Percentiles rank a stretch among this genome's conserved stretches.
These are phyloP conservation scores for Ptiloglossa arizonensis DNA, from an alignment of 1,140 invertebrate species.

Conservation along the genomic window DNA sequence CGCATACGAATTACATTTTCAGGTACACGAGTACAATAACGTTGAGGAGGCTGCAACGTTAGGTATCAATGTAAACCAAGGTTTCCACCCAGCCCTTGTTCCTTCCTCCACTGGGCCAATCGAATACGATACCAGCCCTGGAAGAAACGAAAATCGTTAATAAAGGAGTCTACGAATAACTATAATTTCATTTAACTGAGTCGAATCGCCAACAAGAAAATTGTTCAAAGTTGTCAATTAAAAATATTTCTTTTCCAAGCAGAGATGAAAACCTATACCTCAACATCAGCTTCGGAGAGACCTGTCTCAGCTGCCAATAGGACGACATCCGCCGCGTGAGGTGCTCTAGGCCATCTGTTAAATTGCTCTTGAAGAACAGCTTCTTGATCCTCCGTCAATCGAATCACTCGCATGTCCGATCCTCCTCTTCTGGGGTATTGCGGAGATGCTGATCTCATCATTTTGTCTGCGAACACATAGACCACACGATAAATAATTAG, in stretches of 20 bases:
- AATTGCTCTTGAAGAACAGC: slow-evolving; percentile 81
- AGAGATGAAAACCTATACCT: slow-evolving; percentile 69
- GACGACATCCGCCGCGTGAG: slow-evolving; percentile 81
- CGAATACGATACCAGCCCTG: slow-evolving; percentile 81
- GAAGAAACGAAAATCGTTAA: slow-evolving; percentile 52
- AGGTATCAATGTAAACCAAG: slow-evolving; percentile 66
- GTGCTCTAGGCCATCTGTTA: slow-evolving; percentile 80
- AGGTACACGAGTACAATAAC: slow-evolving; percentile 56
- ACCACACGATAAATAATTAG: neutral
- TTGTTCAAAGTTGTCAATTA: neutral
- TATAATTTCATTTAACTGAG: neutral
- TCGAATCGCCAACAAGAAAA: no score
- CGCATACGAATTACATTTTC: slow-evolving; percentile 43
- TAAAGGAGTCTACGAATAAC: neutral
- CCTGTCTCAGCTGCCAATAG: slow-evolving; percentile 82
- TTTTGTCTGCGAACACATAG: slow-evolving; percentile 61
- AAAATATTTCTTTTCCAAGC: neutral
- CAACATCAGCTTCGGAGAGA: slow-evolving; percentile 80
- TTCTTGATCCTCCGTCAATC: slow-evolving; percentile 80
- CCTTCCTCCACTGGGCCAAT: slow-evolving; percentile 81
- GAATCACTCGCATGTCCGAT: slow-evolving; percentile 50
- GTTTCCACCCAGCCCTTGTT: slow-evolving; percentile 80
- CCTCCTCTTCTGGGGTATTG: slow-evolving; percentile 54
- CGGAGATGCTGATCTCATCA: slow-evolving; percentile 73
- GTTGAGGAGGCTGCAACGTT: neutral